phyloP scores from a whole-genome alignment of 2,113 vertebrate species.

The Beaufortia kweichowensis region DNA sequence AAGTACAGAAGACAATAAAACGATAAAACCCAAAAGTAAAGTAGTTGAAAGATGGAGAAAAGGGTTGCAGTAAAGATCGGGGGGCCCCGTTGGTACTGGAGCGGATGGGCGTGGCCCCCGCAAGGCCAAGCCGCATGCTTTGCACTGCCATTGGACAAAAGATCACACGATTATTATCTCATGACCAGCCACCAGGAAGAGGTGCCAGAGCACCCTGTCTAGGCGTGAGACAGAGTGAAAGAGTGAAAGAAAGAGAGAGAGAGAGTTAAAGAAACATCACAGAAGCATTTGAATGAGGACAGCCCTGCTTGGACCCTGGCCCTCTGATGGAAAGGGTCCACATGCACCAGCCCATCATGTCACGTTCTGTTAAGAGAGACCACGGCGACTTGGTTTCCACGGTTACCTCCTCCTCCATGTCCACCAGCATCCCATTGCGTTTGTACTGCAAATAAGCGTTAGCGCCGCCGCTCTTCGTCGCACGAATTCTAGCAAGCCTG shows the following conservation, averaged over 20 bases:
- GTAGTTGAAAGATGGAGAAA: constrained; percentile 29
- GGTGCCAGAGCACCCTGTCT: background rate
- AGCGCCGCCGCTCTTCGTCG: constrained; percentile 91
- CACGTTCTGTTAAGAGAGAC: constrained; percentile 48
- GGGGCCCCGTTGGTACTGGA: background rate
- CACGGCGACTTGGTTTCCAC: constrained; percentile 55
- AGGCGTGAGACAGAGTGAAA: constrained; percentile 48
- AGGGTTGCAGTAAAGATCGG: constrained; percentile 9
- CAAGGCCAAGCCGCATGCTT: constrained; percentile 24
- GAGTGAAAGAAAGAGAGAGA: constrained; percentile 53
- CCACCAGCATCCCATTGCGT: constrained; percentile 89
- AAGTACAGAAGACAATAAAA: constrained; percentile 24
- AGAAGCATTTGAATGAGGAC: constrained; percentile 44
- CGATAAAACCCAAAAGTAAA: constrained; percentile 27
- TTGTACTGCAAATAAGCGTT: constrained; percentile 98
- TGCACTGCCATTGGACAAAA: constrained; percentile 30
- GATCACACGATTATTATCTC: constrained; percentile 34
- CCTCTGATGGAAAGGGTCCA: constrained; percentile 42
- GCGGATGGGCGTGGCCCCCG: constrained; percentile 6
- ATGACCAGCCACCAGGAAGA: constrained; percentile 35
- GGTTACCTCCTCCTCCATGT: constrained; percentile 90
- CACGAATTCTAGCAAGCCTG: constrained; percentile 91
- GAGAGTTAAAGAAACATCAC: constrained; percentile 48
- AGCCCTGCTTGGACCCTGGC: constrained; percentile 38
- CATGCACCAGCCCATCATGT: constrained; percentile 63